Evolutionary conservation across 1,140 invertebrate genomes (phyloP), one percentile per base, ranked within the genome.

Genomic region (Pogonognathellus flavescens): DNA sequence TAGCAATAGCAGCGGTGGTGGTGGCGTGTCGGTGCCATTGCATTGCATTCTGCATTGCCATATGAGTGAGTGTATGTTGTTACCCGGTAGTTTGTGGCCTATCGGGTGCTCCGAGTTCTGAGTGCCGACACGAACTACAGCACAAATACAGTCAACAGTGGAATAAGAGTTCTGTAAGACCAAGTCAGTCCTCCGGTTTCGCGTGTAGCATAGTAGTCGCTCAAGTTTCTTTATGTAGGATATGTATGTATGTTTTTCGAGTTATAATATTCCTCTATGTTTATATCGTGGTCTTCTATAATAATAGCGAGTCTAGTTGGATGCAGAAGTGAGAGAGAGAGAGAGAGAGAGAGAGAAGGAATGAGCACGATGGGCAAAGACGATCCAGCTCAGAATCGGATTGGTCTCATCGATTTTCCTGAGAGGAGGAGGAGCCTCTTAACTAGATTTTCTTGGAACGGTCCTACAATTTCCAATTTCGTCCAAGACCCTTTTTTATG

Each of bases 401-500:
- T 89, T 89, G 88, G 88, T 84, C 87, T 86, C 86, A 89, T 89
- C 88, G 88, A 89, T 89, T 89, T 89, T 87, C 86, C 85, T 72
- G 60, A 41, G 82, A 57, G 82, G 82, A 86, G 88, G 88, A 86
- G 88, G 88, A 87, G 88, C 86, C 88, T 89, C 88, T 89, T 89
- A 89, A 89, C 88, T 87, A 89, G 88, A 89, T 89, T 89, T 89
- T 89, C 88, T 89, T 85, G 88, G 88, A 89, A 87, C 82, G 88
- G 88, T 85, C 88, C 88, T 88, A 88, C 88, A 88, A 89, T 89
- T 89, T 89, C 88, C 88, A 89, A 89, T 89, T 89, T 89, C 87
- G 84, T 85, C 85, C 88, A 89, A 87, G 88, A 89, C 88, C 86
- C 88, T 87, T 89, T 88, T 89, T 89, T 89, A 89, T 89, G 88